A percentile compares a stretch with the other conserved stretches of the same genome.
Conservation (phyloP, 2,113 vertebrate species). For the Mesoclemmys tuberculata region DNA sequence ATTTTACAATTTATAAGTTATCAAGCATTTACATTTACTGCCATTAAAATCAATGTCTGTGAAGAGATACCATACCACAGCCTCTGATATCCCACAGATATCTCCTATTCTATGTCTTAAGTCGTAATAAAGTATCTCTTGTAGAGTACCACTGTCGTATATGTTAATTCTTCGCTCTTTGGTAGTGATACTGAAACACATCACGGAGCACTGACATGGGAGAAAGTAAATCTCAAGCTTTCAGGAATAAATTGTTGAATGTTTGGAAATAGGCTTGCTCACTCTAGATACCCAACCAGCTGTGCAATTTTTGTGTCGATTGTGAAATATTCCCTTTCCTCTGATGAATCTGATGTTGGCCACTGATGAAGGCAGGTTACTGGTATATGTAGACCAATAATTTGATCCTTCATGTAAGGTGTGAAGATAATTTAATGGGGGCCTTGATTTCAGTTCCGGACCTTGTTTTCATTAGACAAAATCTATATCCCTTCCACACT, state of each 20-base stretch:
- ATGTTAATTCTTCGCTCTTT: neutral
- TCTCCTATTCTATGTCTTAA: neutral
- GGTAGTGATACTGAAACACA: neutral
- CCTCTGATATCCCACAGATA: neutral
- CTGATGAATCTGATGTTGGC: neutral
- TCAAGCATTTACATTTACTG: neutral
- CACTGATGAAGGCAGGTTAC: neutral
- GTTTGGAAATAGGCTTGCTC: neutral
- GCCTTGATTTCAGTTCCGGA: slow-evolving; percentile 20
- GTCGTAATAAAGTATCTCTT: neutral
- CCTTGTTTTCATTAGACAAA: slow-evolving; percentile 34
- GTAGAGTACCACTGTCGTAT: neutral
- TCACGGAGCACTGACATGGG: neutral
- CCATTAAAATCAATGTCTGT: neutral
- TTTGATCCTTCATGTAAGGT: neutral
- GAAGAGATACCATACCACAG: neutral
- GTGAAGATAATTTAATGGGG: slow-evolving; percentile 3
- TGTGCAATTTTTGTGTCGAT: neutral
- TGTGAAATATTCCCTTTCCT: neutral
- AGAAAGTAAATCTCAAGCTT: neutral
- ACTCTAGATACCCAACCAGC: neutral
- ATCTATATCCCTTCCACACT: slow-evolving; percentile 21
- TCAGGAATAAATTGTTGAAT: neutral
- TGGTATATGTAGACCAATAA: slow-evolving; percentile 14
- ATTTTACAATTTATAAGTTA: neutral